Evolutionary conservation across 37 sponge, comb jelly and placozoan genomes (phyloP).

Genomic region (Lycopodina hypogea): DNA sequence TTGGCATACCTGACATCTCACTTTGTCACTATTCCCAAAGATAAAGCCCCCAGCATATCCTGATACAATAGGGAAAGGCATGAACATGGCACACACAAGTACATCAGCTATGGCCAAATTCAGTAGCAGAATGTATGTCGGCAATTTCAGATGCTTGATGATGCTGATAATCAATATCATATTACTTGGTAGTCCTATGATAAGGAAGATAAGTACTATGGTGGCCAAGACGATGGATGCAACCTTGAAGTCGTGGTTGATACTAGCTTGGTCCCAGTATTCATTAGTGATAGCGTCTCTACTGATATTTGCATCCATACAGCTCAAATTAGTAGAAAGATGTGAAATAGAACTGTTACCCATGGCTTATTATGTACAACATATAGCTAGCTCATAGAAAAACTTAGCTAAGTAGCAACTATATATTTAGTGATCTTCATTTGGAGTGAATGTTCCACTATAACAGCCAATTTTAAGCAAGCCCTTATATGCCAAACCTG

Average conservation of each 20-base stretch:
- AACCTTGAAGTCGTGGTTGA: not conserved
- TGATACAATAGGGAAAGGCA: conserved; percentile 15
- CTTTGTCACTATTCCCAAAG: conserved; percentile 33
- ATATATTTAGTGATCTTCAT: too few relatives aligned
- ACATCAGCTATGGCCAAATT: conserved; percentile 38
- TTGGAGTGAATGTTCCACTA: too few relatives aligned
- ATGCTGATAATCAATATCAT: conserved; percentile 23
- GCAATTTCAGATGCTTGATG: conserved; percentile 26
- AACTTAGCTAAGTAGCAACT: too few relatives aligned
- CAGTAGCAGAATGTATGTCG: conserved; percentile 36
- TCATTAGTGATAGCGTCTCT: not conserved
- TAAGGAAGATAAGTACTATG: conserved; percentile 21
- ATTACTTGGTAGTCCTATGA: conserved; percentile 51
- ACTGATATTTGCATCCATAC: conserved; percentile 3
- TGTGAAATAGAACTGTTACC: not conserved
- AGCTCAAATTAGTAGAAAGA: not conserved
- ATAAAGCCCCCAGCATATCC: conserved; percentile 12
- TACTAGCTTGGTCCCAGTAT: conserved; percentile 2
- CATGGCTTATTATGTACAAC: too few relatives aligned
- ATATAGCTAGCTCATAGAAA: too few relatives aligned
- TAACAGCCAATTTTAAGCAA: too few relatives aligned
- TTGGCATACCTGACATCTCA: conserved; percentile 42
- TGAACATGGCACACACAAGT: not conserved
- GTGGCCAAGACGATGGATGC: conserved; percentile 15
- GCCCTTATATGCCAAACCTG: too few relatives aligned